Base-by-base conservation (phyloP, 2,797 vertebrate genomes). In the Cynodonichthys magdalenae region DNA sequence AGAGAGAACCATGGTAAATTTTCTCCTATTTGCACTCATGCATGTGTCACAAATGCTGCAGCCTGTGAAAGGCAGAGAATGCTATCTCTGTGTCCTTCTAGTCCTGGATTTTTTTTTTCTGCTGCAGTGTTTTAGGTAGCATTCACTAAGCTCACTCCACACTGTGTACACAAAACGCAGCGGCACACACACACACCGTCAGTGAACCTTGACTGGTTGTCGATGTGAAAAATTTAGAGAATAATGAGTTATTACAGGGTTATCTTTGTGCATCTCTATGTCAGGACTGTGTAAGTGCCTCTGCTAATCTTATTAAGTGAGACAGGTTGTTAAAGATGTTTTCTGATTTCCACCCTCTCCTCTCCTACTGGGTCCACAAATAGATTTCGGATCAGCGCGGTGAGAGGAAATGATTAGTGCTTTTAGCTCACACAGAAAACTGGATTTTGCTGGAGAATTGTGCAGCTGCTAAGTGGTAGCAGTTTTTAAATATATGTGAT, bases 221-320 rank as follows among this genome's bases (percentile, higher is more conserved):
- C 50, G 71, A 73, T 80, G 80, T 73, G 36, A 66, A 81, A 90
- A 87, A 90, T 69, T 79, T 75, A 72, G 80, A 78, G 83, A 90
- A 91, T 92, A 92, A 92, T 89, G 84, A 91, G 84, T 90, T 92
- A 88, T 91, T 86, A 89, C 83, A 77, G 86, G 83, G 86, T 89
- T 93, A 90, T 92, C 89, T 81, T 82, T 85, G 88, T 89, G 88
- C 83, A 89, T 93, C 90, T 92, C 80, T 73, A 79, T 89, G 87
- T 90, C 89, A 88, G 71, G 84, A 90, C 88, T 90, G 77, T 75
- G 81, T 87, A 90, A 90, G 85, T 86, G 64, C 75, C 84, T 90
- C 78, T 54, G 84, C 80, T 92, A 92, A 93, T 93, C 92, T 92
- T 85, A 92, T 93, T 94, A 91, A 88, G 90, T 86, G 87, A 91